Conservation (phyloP, 2,888 invertebrate species). For the Uloborus plumipes region DNA sequence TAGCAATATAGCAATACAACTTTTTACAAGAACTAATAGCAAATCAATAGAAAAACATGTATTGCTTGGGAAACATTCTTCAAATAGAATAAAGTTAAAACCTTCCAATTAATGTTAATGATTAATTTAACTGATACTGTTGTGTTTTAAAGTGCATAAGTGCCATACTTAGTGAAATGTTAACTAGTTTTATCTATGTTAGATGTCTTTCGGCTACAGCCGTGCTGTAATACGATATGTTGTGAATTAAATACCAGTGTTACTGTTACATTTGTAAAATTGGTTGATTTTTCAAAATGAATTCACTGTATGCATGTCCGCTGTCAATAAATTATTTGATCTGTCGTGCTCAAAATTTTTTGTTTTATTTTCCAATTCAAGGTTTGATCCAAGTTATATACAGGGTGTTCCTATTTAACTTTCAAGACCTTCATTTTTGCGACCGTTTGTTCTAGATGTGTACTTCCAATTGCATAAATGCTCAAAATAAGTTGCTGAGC, state of each 20-base stretch:
- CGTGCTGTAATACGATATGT: constrained; percentile 57
- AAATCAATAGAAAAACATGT: too few relatives aligned
- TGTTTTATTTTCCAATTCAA: not conserved
- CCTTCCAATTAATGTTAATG: too few relatives aligned
- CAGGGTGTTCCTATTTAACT: too few relatives aligned
- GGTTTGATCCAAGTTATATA: too few relatives aligned
- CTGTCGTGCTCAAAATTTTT: constrained; percentile 36
- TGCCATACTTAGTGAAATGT: constrained; percentile 58
- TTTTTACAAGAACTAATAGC: too few relatives aligned
- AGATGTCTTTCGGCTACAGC: constrained; percentile 60
- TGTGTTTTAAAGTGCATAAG: constrained; percentile 39
- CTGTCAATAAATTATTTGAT: constrained; percentile 63
- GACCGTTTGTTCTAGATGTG: too few relatives aligned
- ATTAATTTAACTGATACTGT: constrained; percentile 13
- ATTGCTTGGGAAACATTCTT: too few relatives aligned
- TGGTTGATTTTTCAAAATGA: constrained; percentile 48
- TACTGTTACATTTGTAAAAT: constrained; percentile 58
- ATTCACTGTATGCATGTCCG: constrained; percentile 59
- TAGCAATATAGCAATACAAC: too few relatives aligned
- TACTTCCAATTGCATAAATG: too few relatives aligned
- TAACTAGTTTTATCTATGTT: constrained; percentile 62
- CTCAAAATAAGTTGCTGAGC: too few relatives aligned
- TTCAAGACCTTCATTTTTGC: too few relatives aligned
- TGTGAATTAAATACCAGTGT: constrained; percentile 50
- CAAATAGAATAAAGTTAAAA: too few relatives aligned